phyloP scores from a whole-genome alignment of 92 coral and sea anemone species.

The Bergia puertoricense region DNA sequence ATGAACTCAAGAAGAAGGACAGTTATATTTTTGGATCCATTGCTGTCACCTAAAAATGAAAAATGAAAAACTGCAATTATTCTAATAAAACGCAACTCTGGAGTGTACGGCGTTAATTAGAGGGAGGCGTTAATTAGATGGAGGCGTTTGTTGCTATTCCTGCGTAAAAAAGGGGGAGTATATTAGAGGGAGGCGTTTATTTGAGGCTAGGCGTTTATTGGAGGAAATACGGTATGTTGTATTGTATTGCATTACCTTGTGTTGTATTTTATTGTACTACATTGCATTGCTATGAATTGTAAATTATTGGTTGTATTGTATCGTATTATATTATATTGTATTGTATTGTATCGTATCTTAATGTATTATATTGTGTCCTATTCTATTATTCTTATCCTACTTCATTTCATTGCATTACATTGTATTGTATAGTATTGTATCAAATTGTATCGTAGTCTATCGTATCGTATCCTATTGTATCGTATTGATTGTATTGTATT shows the following conservation, averaged over 20 bases:
- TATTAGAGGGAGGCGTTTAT: too few species aligned
- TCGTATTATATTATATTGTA: slow-evolving; percentile 33
- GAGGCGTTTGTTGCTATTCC: too few species aligned
- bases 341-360: not conserved
- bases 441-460: not conserved
- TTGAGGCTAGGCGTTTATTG: too few species aligned
- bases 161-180: too few species aligned
- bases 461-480: not conserved
- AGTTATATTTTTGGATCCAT: too few species aligned
- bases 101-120: too few species aligned
- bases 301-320: not conserved
- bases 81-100: too few species aligned
- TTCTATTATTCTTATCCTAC: slow-evolving; percentile 18
- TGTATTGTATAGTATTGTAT: not conserved
- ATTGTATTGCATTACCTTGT: slow-evolving; percentile 18
- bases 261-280: slow-evolving; percentile 30
- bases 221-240: too few species aligned
- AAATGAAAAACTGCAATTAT: too few species aligned
- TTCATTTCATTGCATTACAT: not conserved
- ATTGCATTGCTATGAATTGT: slow-evolving; percentile 20
- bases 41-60: too few species aligned
- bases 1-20: too few species aligned
- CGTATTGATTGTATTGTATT: not conserved
- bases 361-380: slow-evolving; percentile 9
- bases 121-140: too few species aligned